Base-by-base conservation (phyloP, 2,888 invertebrate species). In the Patella pellucida region DNA sequence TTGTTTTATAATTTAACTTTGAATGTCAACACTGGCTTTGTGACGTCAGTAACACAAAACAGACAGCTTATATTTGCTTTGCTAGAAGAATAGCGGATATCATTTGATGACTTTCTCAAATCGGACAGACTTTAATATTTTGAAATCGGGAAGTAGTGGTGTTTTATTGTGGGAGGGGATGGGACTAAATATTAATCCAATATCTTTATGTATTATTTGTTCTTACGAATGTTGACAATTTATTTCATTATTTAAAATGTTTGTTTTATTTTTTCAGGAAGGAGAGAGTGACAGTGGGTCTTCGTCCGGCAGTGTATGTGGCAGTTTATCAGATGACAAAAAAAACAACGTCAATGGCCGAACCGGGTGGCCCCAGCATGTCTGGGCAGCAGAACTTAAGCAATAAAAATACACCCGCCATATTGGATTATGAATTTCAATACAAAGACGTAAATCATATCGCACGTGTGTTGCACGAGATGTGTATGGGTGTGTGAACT, bases 341-440 rank as follows among this genome's bases (percentile, higher is more conserved):
- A 87, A 89, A 77, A 86, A 94, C 77, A 96, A 96, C 23, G 23
- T 62, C 12, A 62, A 62, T 91, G 97, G 97, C 0, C 94, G 98
- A 76, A 98, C 98, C 0, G 98, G 98, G 16, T 98, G 98, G 98
- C 98, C 97, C 0, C 97, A 98, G 88, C 96, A 97, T 91, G 97
- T 97, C 81, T 98, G 98, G 97, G 97, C 97, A 0, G 92, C 96
- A 67, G 92, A 92, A 81, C 89, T 93, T 15, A 92, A 92, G 74
- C 75, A 82, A 69, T 78, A 69, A 74, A 5, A 62, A 23, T 62
- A 19, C 19, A 11, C 62, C 23, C 19, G 19, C 19, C 62, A 62
- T 23, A 62, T 19, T 62, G 62, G 23, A 62, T 62, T 62, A 62
- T 62, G 23, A 62, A 23, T 62, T 62, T 62, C 19, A 62, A 23